Percentiles rank a stretch among this genome's conserved stretches.
Evolutionary conservation across 2,888 invertebrate species (phyloP).

Genomic region (Pseudeuparius sepicola): DNA sequence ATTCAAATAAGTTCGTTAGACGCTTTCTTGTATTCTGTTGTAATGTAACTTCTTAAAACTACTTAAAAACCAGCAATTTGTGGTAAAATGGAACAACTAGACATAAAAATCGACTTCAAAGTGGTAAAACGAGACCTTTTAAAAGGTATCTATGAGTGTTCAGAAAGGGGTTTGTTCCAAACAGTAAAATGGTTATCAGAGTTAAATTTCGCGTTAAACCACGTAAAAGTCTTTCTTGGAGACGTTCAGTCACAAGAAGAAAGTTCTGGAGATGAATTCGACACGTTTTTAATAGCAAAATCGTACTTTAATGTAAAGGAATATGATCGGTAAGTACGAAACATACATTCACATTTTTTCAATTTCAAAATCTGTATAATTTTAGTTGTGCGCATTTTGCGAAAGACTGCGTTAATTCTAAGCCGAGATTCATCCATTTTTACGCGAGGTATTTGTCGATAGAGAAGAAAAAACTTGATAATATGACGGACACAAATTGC

Average conservation of each 20-base stretch:
- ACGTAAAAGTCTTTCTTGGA: conserved; percentile 49
- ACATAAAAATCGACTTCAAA: conserved; percentile 43
- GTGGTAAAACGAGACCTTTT: conserved; percentile 56
- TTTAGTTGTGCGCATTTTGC: conserved; percentile 76
- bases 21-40: too few species aligned
- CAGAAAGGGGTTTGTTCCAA: conserved; percentile 67
- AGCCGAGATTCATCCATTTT: conserved; percentile 71
- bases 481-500: conserved; percentile 51
- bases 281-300: conserved; percentile 69
- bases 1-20: too few species aligned
- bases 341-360: too few species aligned
- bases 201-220: conserved; percentile 64
- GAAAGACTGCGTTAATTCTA: conserved; percentile 56
- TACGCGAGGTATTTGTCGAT: conserved; percentile 82
- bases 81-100: conserved; percentile 18
- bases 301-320: conserved; percentile 86
- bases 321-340: conserved; percentile 81
- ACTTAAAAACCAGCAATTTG: neutral
- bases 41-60: conserved; percentile 2
- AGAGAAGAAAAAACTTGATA: conserved; percentile 83
- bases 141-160: conserved; percentile 60
- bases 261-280: conserved; percentile 52
- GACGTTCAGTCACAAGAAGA: conserved; percentile 42
- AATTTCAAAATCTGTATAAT: too few species aligned
- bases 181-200: conserved; percentile 85